Evolutionary conservation across 2,113 vertebrate species (phyloP), one percentile per base, ranked within the genome.

Genomic region (Corvus cornix): DNA sequence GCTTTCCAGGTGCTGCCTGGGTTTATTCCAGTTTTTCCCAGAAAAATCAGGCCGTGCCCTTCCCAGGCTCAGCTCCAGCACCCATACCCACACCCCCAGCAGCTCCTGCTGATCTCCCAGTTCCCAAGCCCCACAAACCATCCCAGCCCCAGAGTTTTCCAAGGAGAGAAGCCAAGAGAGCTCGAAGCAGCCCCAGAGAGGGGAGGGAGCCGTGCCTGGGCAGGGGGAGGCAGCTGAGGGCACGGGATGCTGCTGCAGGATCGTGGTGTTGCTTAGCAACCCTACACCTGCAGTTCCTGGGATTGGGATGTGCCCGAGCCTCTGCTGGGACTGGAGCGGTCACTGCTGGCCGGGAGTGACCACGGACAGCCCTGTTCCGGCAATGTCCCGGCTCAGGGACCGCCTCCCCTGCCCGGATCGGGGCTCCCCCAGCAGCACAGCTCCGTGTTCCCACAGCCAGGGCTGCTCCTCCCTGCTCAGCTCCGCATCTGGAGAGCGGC

Each of bases 201-300:
- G 58, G 15, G 17, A 4, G 11, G 10, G 7, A 33, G 15, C 20
- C 52, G 74, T 90, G 69, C 76, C 77, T 19, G 68, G 82, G 67
- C 82, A 84, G 69, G 24, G 46, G 68, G 17, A 58, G 5, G 24
- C 74, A 72, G 78, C 75, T 53, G 86, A 72, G 60, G 55, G 31
- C 91, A 22, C 2, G 43, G 79, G 84, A 60, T 59, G 77, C 26
- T 63, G 82, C 69, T 87, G 93, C 95, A 68, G 66, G 28, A 64
- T 19, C 55, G 26, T 14, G 66, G 35, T 5, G 95, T 96, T 96
- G 96, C 97, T 93, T 95, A 82, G 97, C 97, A 98, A 97, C 96
- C 24, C 81, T 48, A 83, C 80, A 95, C 93, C 89, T 70, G 77
- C 82, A 43, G 28, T 43, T 62, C 63, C n/a, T 8, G 90, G 60